phyloP scores from a whole-genome alignment of 1,140 invertebrate species.

The Zaprionus ghesquierei region DNA sequence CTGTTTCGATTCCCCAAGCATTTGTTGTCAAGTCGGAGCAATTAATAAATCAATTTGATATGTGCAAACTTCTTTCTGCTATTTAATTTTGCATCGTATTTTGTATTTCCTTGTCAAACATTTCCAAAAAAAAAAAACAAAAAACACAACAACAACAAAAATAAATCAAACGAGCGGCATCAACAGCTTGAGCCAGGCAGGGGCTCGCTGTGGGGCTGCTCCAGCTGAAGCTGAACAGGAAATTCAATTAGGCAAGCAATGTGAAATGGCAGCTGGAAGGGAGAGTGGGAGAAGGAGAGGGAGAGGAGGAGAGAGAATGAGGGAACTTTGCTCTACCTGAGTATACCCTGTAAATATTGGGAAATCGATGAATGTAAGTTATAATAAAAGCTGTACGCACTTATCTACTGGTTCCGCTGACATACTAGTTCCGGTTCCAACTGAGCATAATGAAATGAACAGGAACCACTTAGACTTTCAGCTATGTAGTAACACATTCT shows the following conservation, averaged over 20 bases:
- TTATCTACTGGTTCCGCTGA: too few species aligned
- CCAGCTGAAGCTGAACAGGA: conserved; percentile 12
- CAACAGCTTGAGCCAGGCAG: conserved; percentile 25
- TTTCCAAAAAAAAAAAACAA: not conserved
- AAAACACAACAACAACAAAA: not conserved
- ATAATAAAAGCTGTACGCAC: too few species aligned
- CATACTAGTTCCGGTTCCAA: not conserved
- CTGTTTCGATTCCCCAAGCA: conserved; percentile 18
- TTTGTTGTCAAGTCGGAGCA: conserved; percentile 56
- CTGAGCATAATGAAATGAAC: too few species aligned
- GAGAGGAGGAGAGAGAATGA: too few species aligned
- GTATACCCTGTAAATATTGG: too few species aligned
- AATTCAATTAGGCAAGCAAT: conserved; percentile 53
- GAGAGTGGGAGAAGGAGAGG: too few species aligned
- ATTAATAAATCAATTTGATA: conserved; percentile 73
- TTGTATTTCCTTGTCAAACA: conserved; percentile 60
- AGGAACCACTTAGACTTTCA: too few species aligned
- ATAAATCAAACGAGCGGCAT: conserved; percentile 36
- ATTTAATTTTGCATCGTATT: conserved; percentile 57
- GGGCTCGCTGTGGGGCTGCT: not conserved
- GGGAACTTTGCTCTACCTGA: too few species aligned
- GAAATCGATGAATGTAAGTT: too few species aligned
- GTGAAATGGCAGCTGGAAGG: conserved; percentile 12
- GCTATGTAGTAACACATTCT: too few species aligned
- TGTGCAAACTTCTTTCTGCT: conserved; percentile 27